Percentiles rank a stretch among this genome's conserved stretches.
Conservation (phyloP, 2,888 invertebrate genomes). For the Ferrisia virgata region DNA sequence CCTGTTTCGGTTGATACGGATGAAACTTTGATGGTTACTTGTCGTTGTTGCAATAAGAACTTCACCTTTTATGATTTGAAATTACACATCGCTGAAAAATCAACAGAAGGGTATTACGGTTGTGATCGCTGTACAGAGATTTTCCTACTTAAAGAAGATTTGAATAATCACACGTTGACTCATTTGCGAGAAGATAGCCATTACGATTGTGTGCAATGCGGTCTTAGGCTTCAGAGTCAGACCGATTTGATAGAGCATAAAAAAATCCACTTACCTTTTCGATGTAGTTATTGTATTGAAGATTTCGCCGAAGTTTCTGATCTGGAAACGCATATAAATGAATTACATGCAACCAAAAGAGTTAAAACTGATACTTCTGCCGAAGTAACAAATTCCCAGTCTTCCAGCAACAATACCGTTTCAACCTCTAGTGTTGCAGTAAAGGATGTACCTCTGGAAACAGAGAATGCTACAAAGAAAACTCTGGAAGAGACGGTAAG, state of each 20-base stretch:
- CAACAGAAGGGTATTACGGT: constrained; percentile 35
- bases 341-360: constrained; percentile 27
- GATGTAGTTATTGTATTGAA: constrained; percentile 35
- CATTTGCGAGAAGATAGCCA: background rate
- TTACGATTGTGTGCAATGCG: constrained; percentile 19
- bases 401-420: background rate
- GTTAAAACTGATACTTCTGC: constrained; percentile 28
- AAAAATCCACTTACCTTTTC: constrained; percentile 32
- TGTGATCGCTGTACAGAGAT: constrained; percentile 42
- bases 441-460: background rate
- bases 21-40: constrained; percentile 30
- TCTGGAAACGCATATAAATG: constrained; percentile 25
- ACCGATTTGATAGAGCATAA: constrained; percentile 12
- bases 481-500: background rate
- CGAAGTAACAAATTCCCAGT: background rate
- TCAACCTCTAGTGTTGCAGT: background rate
- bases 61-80: constrained; percentile 36
- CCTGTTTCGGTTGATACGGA: constrained; percentile 38
- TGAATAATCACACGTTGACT: constrained; percentile 37
- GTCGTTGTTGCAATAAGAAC: constrained; percentile 41
- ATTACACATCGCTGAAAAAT: constrained; percentile 36
- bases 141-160: constrained; percentile 38
- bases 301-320: constrained; percentile 30
- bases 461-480: background rate
- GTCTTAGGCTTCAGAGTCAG: background rate